Conservation (phyloP, 2,888 invertebrate species). For the Trypoxylon attenuatum region DNA sequence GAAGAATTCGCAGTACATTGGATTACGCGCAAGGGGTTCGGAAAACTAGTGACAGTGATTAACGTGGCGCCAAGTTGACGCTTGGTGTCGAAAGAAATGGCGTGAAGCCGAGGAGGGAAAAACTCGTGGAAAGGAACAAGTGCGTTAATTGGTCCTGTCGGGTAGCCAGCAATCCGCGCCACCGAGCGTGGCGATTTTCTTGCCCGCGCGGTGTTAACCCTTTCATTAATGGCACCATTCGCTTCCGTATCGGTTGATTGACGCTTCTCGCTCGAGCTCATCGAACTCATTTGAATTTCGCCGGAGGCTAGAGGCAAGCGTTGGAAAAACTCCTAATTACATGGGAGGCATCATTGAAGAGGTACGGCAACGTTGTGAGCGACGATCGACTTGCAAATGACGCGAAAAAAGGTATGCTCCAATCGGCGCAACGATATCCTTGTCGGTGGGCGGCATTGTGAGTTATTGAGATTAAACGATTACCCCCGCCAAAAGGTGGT, state of each 20-base stretch:
- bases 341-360: no score
- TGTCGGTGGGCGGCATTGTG: conserved; percentile 42
- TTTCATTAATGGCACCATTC: conserved; percentile 47
- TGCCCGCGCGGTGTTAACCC: conserved; percentile 26
- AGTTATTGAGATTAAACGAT: conserved; percentile 59
- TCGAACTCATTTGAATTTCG: conserved; percentile 37
- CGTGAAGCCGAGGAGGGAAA: conserved; percentile 5
- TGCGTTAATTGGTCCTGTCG: conserved; percentile 39
- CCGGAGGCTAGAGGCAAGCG: conserved; percentile 25
- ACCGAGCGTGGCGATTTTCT: conserved; percentile 34
- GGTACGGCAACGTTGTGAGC: conserved; percentile 36
- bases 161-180: conserved; percentile 11
- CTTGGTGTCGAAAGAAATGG: conserved; percentile 7
- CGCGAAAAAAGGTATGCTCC: background rate
- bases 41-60: conserved; percentile 33
- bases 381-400: conserved; percentile 53
- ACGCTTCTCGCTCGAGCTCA: conserved; percentile 23
- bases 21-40: conserved; percentile 6
- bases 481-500: conserved; percentile 24
- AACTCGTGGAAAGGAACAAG: conserved; percentile 25
- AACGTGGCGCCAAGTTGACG: conserved; percentile 48
- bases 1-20: no score
- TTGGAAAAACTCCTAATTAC: conserved; percentile 50
- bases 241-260: conserved; percentile 43
- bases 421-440: conserved; percentile 29